Evolutionary conservation across 2,797 vertebrate species (phyloP), one percentile per base, ranked within the genome.

Genomic region (Hylomyscus alleni): DNA sequence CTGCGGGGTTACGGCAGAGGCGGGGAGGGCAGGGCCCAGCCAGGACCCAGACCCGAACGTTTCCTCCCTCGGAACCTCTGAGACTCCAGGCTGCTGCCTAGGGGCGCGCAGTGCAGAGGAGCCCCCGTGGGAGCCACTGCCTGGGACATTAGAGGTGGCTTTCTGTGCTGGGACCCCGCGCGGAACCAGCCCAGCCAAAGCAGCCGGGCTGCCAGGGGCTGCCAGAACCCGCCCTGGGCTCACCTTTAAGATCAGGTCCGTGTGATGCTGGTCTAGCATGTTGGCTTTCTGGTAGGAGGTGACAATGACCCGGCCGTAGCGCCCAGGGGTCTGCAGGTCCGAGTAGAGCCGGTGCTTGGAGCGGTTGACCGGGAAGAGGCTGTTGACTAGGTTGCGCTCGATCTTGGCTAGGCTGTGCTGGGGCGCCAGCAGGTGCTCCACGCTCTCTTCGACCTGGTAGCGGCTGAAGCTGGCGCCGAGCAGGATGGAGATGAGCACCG

Each of bases 341-440:
- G 99, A 99, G 98, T 99, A 99, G 89, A 99, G 99, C 95, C 99
- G 99, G 98, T 99, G 99, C 96, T 99, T 99, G 98, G 99, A 99
- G 96, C 99, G 99, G 99, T 99, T 99, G 52, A 99, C 99, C 20
- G 99, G 99, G 98, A 99, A 99, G 93, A 99, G 99, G 98, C 99
- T 99, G 98, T 99, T 99, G 98, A 99, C 99, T 96, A 99, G 99
- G 98, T 99, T 99, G 92, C 99, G 99, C 98, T 99, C 99, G 81
- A 99, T 99, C 99, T 99, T 99, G 90, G 99, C 99, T 98, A 99
- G 98, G 98, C 99, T 99, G 99, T 99, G 99, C 87, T 99, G 99
- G 97, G 99, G 99, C 91, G 99, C 99, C 89, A 99, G 99, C 98
- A 99, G 99, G 98, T 99, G 99, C 98, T 99, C 99, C 98, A 99